Conservation (phyloP, 1,140 invertebrate species). For the Batillaria attramentaria region DNA sequence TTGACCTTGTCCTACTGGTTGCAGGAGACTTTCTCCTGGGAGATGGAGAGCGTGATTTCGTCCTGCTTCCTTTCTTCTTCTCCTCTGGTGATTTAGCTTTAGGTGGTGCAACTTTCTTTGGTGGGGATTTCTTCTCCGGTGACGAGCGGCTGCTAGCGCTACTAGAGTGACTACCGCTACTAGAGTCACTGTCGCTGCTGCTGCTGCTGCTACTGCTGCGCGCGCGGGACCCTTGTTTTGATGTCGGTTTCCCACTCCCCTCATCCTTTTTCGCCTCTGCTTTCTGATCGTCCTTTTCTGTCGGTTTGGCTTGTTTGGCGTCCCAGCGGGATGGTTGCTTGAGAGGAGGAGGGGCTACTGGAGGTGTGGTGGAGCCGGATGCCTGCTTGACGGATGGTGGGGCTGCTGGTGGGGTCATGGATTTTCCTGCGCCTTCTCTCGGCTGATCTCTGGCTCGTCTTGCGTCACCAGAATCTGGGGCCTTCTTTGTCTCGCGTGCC, state of each 20-base stretch:
- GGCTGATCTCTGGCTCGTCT: not conserved
- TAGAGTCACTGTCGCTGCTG: slow-evolving; percentile 22
- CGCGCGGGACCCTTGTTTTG: not conserved
- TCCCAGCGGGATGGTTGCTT: slow-evolving; percentile 15
- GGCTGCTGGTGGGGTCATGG: slow-evolving; percentile 14
- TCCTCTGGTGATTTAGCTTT: slow-evolving; percentile 13
- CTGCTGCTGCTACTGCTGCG: slow-evolving; percentile 4
- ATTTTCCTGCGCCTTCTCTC: not conserved
- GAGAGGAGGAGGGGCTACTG: not conserved
- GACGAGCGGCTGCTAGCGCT: slow-evolving; percentile 31
- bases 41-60: slow-evolving; percentile 34
- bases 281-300: not conserved
- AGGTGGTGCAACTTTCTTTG: slow-evolving; percentile 18
- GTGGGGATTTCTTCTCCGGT: not conserved
- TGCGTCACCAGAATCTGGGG: too few species aligned
- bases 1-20: not conserved
- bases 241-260: not conserved
- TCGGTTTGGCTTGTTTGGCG: not conserved
- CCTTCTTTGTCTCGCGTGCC: not conserved
- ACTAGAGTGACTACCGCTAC: slow-evolving; percentile 21
- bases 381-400: slow-evolving; percentile 15
- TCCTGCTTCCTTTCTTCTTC: slow-evolving; percentile 24
- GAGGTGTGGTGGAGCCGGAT: not conserved
- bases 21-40: slow-evolving; percentile 21
- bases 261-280: not conserved